Base-by-base conservation (phyloP, 2,113 vertebrate species). In the Perca schrenkii region DNA sequence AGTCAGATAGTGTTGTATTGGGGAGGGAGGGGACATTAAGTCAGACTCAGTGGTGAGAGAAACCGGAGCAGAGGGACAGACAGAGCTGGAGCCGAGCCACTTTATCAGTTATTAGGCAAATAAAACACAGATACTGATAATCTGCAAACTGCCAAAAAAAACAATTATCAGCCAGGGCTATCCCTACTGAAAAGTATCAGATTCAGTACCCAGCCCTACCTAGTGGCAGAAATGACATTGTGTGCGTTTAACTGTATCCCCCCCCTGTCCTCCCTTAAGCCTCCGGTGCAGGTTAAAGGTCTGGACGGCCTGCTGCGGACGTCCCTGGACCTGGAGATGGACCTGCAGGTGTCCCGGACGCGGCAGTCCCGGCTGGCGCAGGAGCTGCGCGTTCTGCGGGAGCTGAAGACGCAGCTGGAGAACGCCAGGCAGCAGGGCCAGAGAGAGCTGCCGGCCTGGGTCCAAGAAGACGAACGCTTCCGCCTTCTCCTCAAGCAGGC, bases 281-380 rank as follows among this genome's bases (percentile, higher is more conserved):
- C 97, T 36, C 88, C 93, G 0, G 65, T 89, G 76, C 93, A 86
- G 52, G 87, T 85, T 0, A 95, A 91, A 76, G 95, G 96, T 61
- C 66, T 96, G 1, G 98, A 99, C 57, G 96, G 97, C 8, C 92
- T 98, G 3, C 95, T 98, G 75, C 95, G 96, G 88, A 99, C 98
- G 8, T 97, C 97, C 0, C 93, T 99, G 80, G 98, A 99, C 91
- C 94, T 99, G 53, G 98, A 99, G 90, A 71, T 99, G 86, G 98
- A 99, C 93, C 94, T 99, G 89, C 98, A 99, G 91, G 97, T 97
- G 40, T 98, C 96, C 0, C 96, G 97, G 88, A 99, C 97, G 0
- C 96, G 97, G 82, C 97, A 98, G 12, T 94, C 93, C 86, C 97
- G 97, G 25, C 94, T 99, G 89, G 87, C 92, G 0, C 96, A 98